Percentiles rank a stretch among this genome's conserved stretches.
These are phyloP conservation scores for Neelides folsomi DNA, from an alignment of 2,888 invertebrate species.

Conservation along the genomic window DNA sequence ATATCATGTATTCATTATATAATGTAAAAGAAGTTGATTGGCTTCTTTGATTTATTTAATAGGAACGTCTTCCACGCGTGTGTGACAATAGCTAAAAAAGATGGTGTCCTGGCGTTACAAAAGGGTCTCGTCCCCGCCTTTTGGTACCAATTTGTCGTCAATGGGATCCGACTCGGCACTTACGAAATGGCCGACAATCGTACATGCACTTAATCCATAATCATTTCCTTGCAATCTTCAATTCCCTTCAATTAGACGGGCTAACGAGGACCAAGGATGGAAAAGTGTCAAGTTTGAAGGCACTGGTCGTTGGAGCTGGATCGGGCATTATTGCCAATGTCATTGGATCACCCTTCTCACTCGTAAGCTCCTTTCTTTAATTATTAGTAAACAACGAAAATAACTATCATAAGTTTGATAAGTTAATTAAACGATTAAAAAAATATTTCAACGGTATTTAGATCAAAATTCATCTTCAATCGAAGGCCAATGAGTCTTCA, in stretches of 20 bases:
- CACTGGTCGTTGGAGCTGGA: slow-evolving; percentile 57
- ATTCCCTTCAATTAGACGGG: slow-evolving; percentile 39
- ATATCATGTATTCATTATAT: no score
- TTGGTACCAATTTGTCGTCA: slow-evolving; percentile 74
- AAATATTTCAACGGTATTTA: slow-evolving; percentile 32
- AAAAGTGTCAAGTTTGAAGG: slow-evolving; percentile 49
- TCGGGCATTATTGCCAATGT: slow-evolving; percentile 67
- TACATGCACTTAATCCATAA: no score
- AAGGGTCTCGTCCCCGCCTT: slow-evolving; percentile 69
- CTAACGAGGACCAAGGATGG: slow-evolving; percentile 33
- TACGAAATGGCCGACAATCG: slow-evolving; percentile 13
- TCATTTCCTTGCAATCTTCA: neutral
- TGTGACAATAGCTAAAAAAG: slow-evolving; percentile 60
- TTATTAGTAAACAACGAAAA: neutral
- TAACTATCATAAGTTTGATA: neutral
- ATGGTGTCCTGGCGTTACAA: slow-evolving; percentile 51
- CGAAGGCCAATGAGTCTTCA: slow-evolving; percentile 48
- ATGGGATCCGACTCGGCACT: slow-evolving; percentile 62
- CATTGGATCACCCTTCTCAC: slow-evolving; percentile 71
- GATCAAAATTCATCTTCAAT: slow-evolving; percentile 69
- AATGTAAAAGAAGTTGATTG: no score
- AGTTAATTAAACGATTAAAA: neutral
- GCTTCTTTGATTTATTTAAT: no score
- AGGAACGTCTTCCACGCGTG: slow-evolving; percentile 65
- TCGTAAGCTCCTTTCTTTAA: slow-evolving; percentile 43